Conservation (phyloP, 2,113 vertebrate genomes). For the Geococcyx californianus region DNA sequence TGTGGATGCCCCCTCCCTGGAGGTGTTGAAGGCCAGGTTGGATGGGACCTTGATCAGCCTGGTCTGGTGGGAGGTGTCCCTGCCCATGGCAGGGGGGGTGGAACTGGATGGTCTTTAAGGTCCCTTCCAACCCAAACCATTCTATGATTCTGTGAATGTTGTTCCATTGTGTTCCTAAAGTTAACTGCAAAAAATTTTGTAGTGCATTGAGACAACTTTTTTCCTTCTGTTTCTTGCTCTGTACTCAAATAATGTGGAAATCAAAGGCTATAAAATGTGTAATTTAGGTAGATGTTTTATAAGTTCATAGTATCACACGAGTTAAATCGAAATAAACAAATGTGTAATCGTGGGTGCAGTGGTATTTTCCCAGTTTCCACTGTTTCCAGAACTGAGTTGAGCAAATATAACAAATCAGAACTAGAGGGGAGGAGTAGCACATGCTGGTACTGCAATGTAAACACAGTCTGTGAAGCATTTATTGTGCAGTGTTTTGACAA, state of each 20-base stretch:
- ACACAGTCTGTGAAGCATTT: not conserved
- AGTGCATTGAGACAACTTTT: not conserved
- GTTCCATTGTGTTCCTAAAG: not conserved
- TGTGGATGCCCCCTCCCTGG: too few species aligned
- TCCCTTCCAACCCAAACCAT: too few species aligned
- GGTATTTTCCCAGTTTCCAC: not conserved
- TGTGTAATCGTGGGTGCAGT: not conserved
- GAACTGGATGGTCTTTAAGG: too few species aligned
- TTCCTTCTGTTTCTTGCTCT: not conserved
- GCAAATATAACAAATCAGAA: not conserved
- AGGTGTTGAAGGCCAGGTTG: too few species aligned
- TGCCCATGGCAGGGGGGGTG: too few species aligned
- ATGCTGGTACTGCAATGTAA: not conserved
- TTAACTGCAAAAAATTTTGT: not conserved
- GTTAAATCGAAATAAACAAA: not conserved
- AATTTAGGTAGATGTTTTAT: not conserved
- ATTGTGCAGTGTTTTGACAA: not conserved
- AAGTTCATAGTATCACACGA: not conserved
- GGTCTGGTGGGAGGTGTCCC: too few species aligned
- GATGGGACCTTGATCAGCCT: too few species aligned
- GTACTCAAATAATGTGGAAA: not conserved
- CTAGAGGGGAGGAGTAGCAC: not conserved
- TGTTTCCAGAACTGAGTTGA: not conserved
- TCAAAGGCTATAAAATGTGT: not conserved
- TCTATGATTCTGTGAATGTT: not conserved